Conservation (phyloP, 2,888 invertebrate species). For the Hecatera dysodea region DNA sequence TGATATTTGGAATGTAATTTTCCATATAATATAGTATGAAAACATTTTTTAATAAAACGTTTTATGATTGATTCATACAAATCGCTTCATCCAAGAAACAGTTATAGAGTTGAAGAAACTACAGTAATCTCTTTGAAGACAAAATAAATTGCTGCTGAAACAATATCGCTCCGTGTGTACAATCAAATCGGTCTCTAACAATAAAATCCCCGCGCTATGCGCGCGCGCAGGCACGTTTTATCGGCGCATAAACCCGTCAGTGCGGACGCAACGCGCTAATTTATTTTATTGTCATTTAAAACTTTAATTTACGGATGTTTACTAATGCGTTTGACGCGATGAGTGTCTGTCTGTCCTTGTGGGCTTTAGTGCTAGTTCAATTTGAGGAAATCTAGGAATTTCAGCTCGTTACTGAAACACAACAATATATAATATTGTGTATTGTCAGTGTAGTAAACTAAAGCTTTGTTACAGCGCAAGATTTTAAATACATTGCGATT, state of each 20-base stretch:
- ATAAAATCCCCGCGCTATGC: slow-evolving; percentile 67
- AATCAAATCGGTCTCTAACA: slow-evolving; percentile 61
- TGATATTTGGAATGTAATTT: too few relatives aligned
- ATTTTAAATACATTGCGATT: not conserved
- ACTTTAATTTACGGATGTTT: slow-evolving; percentile 88
- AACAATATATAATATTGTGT: slow-evolving; percentile 3
- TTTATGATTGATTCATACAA: not conserved
- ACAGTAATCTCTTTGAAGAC: not conserved
- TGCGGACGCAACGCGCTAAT: slow-evolving; percentile 76
- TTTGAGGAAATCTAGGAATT: slow-evolving; percentile 28
- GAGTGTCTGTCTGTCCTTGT: slow-evolving; percentile 42
- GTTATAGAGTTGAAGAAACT: not conserved
- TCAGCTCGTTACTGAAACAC: slow-evolving; percentile 7
- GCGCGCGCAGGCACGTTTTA: slow-evolving; percentile 76
- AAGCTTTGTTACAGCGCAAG: not conserved
- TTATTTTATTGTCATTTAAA: slow-evolving; percentile 87
- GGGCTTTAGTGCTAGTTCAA: slow-evolving; percentile 24
- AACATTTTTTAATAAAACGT: too few relatives aligned
- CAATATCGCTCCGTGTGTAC: slow-evolving; percentile 61
- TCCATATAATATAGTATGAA: too few relatives aligned
- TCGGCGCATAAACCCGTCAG: slow-evolving; percentile 79
- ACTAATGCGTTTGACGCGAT: slow-evolving; percentile 71
- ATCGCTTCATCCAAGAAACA: not conserved
- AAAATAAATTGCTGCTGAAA: not conserved
- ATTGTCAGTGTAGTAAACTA: not conserved